Evolutionary conservation across 2,113 vertebrate genomes (phyloP).

Genomic region (Trogon surrucura): DNA sequence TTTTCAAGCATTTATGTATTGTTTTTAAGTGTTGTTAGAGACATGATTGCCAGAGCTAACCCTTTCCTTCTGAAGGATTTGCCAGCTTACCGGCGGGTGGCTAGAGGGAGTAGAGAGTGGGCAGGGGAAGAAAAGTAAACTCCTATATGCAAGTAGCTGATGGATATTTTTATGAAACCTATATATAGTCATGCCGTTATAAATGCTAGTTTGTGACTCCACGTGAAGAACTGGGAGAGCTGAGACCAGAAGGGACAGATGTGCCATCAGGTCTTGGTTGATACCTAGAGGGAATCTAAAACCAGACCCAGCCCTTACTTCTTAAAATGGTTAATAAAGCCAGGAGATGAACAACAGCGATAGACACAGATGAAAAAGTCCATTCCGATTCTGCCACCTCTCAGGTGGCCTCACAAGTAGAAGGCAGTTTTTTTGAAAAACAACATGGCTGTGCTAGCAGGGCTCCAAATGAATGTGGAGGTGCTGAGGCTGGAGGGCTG

Average conservation of each 20-base stretch:
- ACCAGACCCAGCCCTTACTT: background rate
- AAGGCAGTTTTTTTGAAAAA: background rate
- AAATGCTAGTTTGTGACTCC: background rate
- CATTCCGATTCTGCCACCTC: fast-evolving
- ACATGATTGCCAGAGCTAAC: constrained; percentile 25
- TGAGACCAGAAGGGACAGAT: background rate
- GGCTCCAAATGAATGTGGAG: background rate
- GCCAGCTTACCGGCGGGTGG: background rate
- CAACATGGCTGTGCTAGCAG: fast-evolving
- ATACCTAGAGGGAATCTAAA: background rate
- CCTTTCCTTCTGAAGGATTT: background rate
- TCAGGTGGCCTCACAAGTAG: background rate
- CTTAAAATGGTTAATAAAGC: background rate
- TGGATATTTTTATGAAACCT: background rate
- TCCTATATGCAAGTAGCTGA: background rate
- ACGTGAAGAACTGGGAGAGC: background rate
- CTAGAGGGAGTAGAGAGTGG: background rate
- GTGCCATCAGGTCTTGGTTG: background rate
- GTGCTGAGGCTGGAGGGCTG: background rate
- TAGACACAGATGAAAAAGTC: no score
- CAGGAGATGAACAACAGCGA: fast-evolving
- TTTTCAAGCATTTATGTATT: constrained; percentile 54
- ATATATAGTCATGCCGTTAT: background rate
- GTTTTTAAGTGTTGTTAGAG: constrained; percentile 40
- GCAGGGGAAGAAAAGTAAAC: background rate